A percentile compares a stretch with the other conserved stretches of the same genome.
Evolutionary conservation across 2,888 invertebrate species (phyloP).

Genomic region (Rhyacophila evoluta): DNA sequence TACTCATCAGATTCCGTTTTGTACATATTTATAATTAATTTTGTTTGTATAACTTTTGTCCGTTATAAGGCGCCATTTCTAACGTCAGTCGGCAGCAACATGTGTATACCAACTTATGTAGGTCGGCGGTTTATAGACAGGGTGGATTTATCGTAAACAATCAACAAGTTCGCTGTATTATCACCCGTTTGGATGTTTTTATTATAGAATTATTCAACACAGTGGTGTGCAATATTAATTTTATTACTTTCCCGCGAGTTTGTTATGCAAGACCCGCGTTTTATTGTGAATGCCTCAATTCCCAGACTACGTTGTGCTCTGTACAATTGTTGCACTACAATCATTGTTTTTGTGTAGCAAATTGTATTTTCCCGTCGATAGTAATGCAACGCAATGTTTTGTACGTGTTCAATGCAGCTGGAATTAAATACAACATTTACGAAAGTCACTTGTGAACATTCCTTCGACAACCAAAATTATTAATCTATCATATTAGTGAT

Average conservation of each 20-base stretch:
- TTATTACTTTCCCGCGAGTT: slow-evolving; percentile 26
- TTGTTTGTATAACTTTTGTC: slow-evolving; percentile 29
- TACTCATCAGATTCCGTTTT: not conserved
- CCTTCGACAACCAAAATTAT: no score
- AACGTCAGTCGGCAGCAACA: slow-evolving; percentile 44
- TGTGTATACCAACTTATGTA: slow-evolving; percentile 42
- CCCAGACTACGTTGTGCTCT: not conserved
- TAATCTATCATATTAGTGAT: no score
- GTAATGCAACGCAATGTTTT: not conserved
- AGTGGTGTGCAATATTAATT: not conserved
- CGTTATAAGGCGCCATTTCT: slow-evolving; percentile 39
- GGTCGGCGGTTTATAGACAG: slow-evolving; percentile 39
- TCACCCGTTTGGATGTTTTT: not conserved
- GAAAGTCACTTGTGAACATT: no score
- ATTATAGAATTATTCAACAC: not conserved
- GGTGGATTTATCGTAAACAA: slow-evolving; percentile 45
- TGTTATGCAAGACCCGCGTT: slow-evolving; percentile 6
- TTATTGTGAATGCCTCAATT: slow-evolving; percentile 26
- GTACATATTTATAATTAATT: not conserved
- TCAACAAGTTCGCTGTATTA: slow-evolving; percentile 27
- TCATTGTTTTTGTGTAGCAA: slow-evolving; percentile 17
- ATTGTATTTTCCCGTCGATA: slow-evolving; percentile 28
- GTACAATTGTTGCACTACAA: slow-evolving; percentile 3
- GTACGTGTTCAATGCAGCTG: not conserved
- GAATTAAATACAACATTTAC: no score